phyloP scores from a whole-genome alignment of 92 coral and sea anemone genomes.

The Epizoanthus illoricatus region DNA sequence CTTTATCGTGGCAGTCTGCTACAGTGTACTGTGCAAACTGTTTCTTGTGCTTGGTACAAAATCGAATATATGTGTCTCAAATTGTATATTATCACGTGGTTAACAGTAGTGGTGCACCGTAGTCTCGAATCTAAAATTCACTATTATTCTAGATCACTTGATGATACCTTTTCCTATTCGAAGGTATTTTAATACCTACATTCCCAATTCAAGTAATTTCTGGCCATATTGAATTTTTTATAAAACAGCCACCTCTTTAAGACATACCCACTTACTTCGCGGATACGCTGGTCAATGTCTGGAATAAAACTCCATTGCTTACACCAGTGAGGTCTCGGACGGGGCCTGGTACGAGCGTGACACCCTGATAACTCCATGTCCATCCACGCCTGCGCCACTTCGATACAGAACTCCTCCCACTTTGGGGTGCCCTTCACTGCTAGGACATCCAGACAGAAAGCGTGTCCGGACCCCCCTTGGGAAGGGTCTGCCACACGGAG shows the following conservation, averaged over 20 bases:
- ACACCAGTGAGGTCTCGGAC: constrained; percentile 38
- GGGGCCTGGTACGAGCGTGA: constrained; percentile 6
- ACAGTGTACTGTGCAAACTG: too few relatives aligned
- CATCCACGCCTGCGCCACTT: constrained; percentile 25
- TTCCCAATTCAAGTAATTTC: neutral
- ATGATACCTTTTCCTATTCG: too few relatives aligned
- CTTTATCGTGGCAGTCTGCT: too few relatives aligned
- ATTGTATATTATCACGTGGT: too few relatives aligned
- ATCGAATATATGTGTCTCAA: too few relatives aligned
- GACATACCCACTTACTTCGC: constrained; percentile 5
- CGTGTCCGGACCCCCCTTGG: constrained; percentile 38
- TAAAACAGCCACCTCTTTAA: neutral
- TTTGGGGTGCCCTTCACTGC: constrained; percentile 33
- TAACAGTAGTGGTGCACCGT: too few relatives aligned
- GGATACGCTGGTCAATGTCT: constrained; percentile 19
- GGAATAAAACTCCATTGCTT: constrained; percentile 38
- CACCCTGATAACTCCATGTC: constrained; percentile 15
- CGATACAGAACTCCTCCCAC: constrained; percentile 28
- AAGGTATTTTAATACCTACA: too few relatives aligned
- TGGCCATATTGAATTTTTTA: neutral
- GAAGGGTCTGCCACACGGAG: constrained; percentile 21
- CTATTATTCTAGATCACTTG: too few relatives aligned
- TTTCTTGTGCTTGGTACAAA: too few relatives aligned
- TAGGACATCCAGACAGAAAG: constrained; percentile 20
- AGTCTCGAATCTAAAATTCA: too few relatives aligned